Evolutionary conservation across 2,888 invertebrate genomes (phyloP), one percentile per base, ranked within the genome.

Genomic region (Mesorhabditis spiculigera): DNA sequence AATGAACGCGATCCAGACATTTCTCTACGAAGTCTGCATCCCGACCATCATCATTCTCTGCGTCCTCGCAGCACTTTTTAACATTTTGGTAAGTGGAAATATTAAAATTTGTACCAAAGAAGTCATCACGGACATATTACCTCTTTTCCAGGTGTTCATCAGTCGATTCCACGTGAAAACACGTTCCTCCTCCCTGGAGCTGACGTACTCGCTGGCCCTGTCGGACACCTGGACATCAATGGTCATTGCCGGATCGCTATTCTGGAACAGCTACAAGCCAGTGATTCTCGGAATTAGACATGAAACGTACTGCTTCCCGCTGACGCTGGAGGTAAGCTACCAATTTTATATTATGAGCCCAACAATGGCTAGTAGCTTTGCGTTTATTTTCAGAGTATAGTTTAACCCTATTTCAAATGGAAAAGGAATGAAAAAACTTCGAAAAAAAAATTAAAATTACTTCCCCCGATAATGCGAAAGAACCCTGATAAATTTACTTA

Each of bases 201-300:
- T 80, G 66, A 80, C 78, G 58, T 80, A 78, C 69, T 78, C 77
- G 2, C 69, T 80, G 58, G 78, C 80, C 10, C 66, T 78, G 4
- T 78, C 80, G 4, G 80, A 80, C 66, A 80, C 78, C 0, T 77
- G 77, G 75, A 80, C 78, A 3, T 73, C 73, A 8, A 66, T 78
- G 42, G 77, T 80, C 6, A 73, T 81, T 79, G 41, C 88, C 16
- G 44, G 88, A 2, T 89, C 89, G 5, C 83, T 90, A 10, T 83
- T 90, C 67, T 83, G 90, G 77, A 90, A 90, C 85, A 78, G 78
- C 58, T 81, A 78, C 69, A 76, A 76, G 42, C 78, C 78, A 10
- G 74, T 75, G 41, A 77, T 81, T 1, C 70, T 78, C 28, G 65
- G 72, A 5, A 71, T 75, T 45, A 67, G 65, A 3, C 86, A 65